Base-by-base conservation (phyloP, 64 coral and sea anemone genomes). In the Montipora cactus region DNA sequence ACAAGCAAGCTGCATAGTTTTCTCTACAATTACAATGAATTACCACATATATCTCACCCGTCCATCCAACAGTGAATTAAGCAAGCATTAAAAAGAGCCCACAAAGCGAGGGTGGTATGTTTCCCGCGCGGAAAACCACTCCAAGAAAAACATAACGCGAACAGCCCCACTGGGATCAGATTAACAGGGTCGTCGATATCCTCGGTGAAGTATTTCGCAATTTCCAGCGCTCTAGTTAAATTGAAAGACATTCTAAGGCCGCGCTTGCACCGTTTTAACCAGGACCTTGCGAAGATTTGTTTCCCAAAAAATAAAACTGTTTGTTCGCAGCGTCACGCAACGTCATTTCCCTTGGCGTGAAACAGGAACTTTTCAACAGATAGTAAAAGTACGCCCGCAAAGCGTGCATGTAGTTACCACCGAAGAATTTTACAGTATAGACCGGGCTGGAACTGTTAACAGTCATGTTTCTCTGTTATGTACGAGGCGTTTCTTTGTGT, bases 11-110 rank as follows among this genome's bases (percentile, higher is more conserved):
- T 55, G 52, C 52, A 55, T 55, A 55, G 52, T 10, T 55, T 55
- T 10, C 10, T 55, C 52, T 55, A 55, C 52, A 64, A 64, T 22
- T 4, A 71, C 3, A 71, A 4, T 15, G 28, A 25, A 55, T 70
- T 23, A 23, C 5, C 25, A 28, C 21, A 1, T 15, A 10, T 14
- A 44, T 9, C 97, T 90, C 52, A 99, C 97, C 92, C 97, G 13
- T 99, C 97, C 97, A 99, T 94, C 94, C 95, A 99, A 44, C 88
- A 91, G 67, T 98, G 97, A 58, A 99, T 99, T 14, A 99, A 82
- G 59, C 97, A 98, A 21, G 76, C 97, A 87, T 99, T 99, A 55
- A 99, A 89, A 4, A 99, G 82, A 1, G 95, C 97, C 97, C 97
- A 99, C 47, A 76, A 83, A 1, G 97, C 94, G 12, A 93, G 61